A percentile compares a stretch with the other conserved stretches of the same genome.
phyloP scores from a whole-genome alignment of 2,888 invertebrate species.

The Clunio marinus region DNA sequence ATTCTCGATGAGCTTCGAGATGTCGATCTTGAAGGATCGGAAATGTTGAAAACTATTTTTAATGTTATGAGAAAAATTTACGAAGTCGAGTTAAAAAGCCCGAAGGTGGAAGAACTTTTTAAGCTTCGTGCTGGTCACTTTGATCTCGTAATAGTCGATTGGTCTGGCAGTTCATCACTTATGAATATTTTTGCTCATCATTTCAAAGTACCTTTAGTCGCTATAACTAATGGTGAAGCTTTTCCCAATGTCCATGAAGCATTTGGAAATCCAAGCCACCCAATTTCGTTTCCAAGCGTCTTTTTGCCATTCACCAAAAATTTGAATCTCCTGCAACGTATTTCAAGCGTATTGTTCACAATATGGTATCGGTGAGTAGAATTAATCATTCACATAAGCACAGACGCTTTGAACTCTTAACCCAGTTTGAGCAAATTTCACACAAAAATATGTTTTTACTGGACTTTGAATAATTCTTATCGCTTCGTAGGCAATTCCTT shows the following conservation, averaged over 20 bases:
- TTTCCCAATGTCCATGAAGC: constrained; percentile 53
- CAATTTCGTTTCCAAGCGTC: constrained; percentile 54
- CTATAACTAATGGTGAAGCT: constrained; percentile 54
- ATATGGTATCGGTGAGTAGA: constrained; percentile 43
- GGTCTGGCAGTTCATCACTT: constrained; percentile 51
- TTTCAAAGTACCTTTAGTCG: constrained; percentile 56
- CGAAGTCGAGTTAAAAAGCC: constrained; percentile 43
- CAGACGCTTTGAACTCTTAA: neutral
- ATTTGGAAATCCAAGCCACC: constrained; percentile 56
- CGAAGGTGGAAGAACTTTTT: constrained; percentile 43
- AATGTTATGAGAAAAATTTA: constrained; percentile 43
- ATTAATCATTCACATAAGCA: neutral
- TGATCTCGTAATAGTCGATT: constrained; percentile 57
- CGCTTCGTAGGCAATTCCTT: too few relatives aligned
- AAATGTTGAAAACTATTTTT: constrained; percentile 43
- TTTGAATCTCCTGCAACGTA: constrained; percentile 49
- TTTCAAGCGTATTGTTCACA: constrained; percentile 43
- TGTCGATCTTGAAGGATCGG: constrained; percentile 42
- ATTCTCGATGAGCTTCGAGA: constrained; percentile 42
- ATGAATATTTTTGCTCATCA: constrained; percentile 55
- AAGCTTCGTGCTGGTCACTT: constrained; percentile 52
- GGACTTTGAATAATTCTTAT: too few relatives aligned
- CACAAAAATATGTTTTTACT: neutral
- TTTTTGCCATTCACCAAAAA: constrained; percentile 52
- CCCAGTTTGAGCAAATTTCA: neutral